These are phyloP conservation scores for Auanema freiburgensis DNA, from an alignment of 2,888 invertebrate species.

Conservation along the genomic window DNA sequence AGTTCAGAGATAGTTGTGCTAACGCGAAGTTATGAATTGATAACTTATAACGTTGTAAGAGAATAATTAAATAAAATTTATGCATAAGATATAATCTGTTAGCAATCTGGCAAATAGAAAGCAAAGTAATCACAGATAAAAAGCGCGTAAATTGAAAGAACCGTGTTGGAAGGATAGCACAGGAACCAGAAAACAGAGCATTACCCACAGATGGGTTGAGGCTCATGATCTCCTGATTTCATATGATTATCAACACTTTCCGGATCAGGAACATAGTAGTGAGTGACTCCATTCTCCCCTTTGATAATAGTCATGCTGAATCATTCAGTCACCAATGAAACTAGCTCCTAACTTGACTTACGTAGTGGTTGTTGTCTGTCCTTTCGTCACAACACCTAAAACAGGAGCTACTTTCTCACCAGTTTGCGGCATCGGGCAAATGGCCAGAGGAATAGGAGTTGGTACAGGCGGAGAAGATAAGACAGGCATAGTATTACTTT, in stretches of 20 bases:
- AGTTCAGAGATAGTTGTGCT: neutral
- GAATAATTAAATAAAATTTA: conserved; percentile 15
- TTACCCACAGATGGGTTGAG: neutral
- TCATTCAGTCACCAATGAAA: neutral
- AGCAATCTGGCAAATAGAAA: conserved; percentile 17
- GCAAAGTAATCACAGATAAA: conserved; percentile 16
- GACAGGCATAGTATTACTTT: conserved; percentile 25
- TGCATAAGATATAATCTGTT: conserved; percentile 14
- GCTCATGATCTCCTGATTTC: neutral
- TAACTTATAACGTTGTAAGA: conserved; percentile 1
- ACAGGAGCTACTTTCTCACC: conserved; percentile 17
- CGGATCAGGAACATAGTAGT: conserved; percentile 29
- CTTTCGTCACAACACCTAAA: conserved; percentile 13
- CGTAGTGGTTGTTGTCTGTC: conserved; percentile 12
- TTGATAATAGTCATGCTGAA: conserved; percentile 38
- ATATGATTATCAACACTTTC: conserved; percentile 13
- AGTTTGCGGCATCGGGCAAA: neutral
- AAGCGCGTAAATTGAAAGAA: conserved; percentile 8
- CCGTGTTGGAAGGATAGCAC: conserved; percentile 6
- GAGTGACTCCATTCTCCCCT: conserved; percentile 45
- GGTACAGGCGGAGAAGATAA: conserved; percentile 9
- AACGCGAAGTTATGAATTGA: neutral
- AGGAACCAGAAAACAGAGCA: neutral
- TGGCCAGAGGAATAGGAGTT: conserved; percentile 8
- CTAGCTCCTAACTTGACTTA: neutral